phyloP scores from a whole-genome alignment of 2,888 invertebrate genomes.

The Agriopis leucophaearia region DNA sequence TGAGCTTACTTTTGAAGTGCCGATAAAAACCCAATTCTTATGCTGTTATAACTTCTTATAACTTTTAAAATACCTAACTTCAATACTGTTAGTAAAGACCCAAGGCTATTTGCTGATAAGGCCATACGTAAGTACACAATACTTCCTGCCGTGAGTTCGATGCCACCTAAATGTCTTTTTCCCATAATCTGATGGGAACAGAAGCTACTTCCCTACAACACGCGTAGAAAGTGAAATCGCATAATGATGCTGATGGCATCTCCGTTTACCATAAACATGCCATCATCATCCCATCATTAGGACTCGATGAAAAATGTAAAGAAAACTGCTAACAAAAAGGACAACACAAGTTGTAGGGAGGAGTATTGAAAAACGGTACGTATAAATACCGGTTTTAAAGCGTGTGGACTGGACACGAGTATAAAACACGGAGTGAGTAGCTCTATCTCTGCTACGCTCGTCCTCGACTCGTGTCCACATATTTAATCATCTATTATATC shows the following conservation, averaged over 20 bases:
- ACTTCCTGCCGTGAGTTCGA: slow-evolving; percentile 43
- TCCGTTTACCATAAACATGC: slow-evolving; percentile 44
- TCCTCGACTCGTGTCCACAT: too few species aligned
- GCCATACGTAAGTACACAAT: slow-evolving; percentile 38
- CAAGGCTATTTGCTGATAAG: slow-evolving; percentile 30
- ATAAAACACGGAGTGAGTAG: background rate
- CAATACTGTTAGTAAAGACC: slow-evolving; percentile 11
- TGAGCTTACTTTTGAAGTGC: slow-evolving; percentile 17
- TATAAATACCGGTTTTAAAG: background rate
- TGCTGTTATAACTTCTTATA: slow-evolving; percentile 14
- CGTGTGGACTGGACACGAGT: background rate
- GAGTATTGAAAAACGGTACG: background rate
- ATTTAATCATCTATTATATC: too few species aligned
- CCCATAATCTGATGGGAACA: slow-evolving; percentile 58
- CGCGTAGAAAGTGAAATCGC: slow-evolving; percentile 63
- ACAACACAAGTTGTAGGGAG: slow-evolving; percentile 15
- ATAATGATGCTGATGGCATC: slow-evolving; percentile 51
- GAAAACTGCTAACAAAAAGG: slow-evolving; percentile 20
- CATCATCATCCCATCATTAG: slow-evolving; percentile 43
- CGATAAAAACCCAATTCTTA: slow-evolving; percentile 32
- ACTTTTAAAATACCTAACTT: slow-evolving; percentile 3
- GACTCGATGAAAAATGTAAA: slow-evolving; percentile 20
- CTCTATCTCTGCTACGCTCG: too few species aligned
- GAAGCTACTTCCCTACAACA: slow-evolving; percentile 53
- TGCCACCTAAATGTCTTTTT: slow-evolving; percentile 40